Evolutionary conservation across 2,797 vertebrate genomes (phyloP).

Genomic region (Anableps anableps): DNA sequence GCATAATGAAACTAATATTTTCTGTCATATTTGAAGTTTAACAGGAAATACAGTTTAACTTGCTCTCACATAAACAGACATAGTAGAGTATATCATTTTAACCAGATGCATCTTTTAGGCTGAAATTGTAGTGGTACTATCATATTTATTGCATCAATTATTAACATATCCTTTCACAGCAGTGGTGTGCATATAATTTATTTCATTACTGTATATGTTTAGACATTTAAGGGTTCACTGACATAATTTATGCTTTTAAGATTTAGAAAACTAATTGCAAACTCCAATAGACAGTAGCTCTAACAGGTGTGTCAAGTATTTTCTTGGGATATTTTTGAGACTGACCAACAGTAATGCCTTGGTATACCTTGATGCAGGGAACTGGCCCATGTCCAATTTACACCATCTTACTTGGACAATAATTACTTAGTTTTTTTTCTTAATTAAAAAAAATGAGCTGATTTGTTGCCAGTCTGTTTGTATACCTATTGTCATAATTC

Average conservation of each 20-base stretch:
- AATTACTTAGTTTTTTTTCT: background rate
- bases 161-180: background rate
- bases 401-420: background rate
- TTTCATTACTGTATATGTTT: background rate
- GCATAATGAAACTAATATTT: constrained; percentile 59
- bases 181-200: background rate
- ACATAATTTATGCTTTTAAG: background rate
- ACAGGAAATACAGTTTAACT: constrained; percentile 26
- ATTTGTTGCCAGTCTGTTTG: constrained; percentile 23
- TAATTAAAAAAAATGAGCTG: background rate
- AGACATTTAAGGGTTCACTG: background rate
- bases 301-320: background rate
- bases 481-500: constrained; percentile 39
- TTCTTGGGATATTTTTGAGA: background rate
- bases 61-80: background rate
- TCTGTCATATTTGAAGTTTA: constrained; percentile 35
- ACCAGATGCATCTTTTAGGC: constrained; percentile 9
- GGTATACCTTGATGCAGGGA: background rate
- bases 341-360: background rate
- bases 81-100: background rate
- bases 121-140: background rate
- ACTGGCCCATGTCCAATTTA: background rate
- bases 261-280: background rate
- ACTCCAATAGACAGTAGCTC: background rate
- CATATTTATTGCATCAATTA: constrained; percentile 6